A percentile compares a stretch with the other conserved stretches of the same genome.
phyloP scores from a whole-genome alignment of 2,113 vertebrate genomes.

The Xenopus tropicalis region UCB_Xtro_10.0 CM004446.2:21153001-21153500 shows the following conservation, averaged over 20 bases:
- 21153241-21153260: constrained; percentile 89
- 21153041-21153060: too few relatives aligned
- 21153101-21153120: constrained; percentile 94
- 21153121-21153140: constrained; percentile 97
- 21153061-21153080: constrained; percentile 43
- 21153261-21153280: constrained; percentile 85
- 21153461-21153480: constrained; percentile 64
- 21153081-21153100: constrained; percentile 97
- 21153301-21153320: constrained; percentile 92
- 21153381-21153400: constrained; percentile 89
- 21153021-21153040: too few relatives aligned
- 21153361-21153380: constrained; percentile 83
- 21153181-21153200: constrained; percentile 78
- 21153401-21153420: constrained; percentile 82
- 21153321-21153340: constrained; percentile 93
- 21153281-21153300: constrained; percentile 82
- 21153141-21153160: constrained; percentile 94
- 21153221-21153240: constrained; percentile 82
- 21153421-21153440: constrained; percentile 86
- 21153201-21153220: constrained; percentile 65
- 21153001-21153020: too few relatives aligned
- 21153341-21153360: constrained; percentile 86
- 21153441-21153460: constrained; percentile 75
- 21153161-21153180: constrained; percentile 89
- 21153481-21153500: constrained; percentile 72